Evolutionary conservation across 2,888 invertebrate species (phyloP).

Genomic region (Nymphalis c-album): DNA sequence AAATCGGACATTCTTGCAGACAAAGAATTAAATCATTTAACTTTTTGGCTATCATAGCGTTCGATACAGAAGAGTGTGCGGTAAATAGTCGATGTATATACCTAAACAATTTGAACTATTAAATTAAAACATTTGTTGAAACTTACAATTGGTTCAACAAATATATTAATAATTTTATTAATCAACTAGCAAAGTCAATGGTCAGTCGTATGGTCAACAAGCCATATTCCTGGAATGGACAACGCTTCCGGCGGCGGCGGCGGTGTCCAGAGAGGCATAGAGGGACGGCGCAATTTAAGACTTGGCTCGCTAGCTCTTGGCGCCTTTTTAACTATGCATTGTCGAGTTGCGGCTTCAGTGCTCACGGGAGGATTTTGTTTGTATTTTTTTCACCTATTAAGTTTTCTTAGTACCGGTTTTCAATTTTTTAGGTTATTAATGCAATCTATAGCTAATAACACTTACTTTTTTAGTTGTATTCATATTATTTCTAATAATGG

Average conservation of each 20-base stretch:
- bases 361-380: conserved; percentile 65
- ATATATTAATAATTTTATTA: background rate
- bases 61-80: no score
- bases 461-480: conserved; percentile 53
- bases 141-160: no score
- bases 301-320: conserved; percentile 61
- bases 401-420: background rate
- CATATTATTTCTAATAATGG: conserved; percentile 53
- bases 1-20: no score
- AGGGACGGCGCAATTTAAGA: conserved; percentile 59
- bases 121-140: no score
- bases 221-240: conserved; percentile 63
- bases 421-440: background rate
- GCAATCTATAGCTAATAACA: background rate
- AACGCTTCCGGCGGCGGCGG: conserved; percentile 55
- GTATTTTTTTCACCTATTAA: conserved; percentile 36
- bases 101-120: no score
- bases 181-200: conserved; percentile 54
- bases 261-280: conserved; percentile 35
- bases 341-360: conserved; percentile 58
- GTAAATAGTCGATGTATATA: no score
- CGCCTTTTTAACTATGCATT: conserved; percentile 66
- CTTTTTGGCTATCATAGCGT: no score
- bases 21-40: no score
- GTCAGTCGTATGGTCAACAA: conserved; percentile 70